Evolutionary conservation across 2,113 vertebrate genomes (phyloP).

Genomic region (Cygnus buccinator): DNA sequence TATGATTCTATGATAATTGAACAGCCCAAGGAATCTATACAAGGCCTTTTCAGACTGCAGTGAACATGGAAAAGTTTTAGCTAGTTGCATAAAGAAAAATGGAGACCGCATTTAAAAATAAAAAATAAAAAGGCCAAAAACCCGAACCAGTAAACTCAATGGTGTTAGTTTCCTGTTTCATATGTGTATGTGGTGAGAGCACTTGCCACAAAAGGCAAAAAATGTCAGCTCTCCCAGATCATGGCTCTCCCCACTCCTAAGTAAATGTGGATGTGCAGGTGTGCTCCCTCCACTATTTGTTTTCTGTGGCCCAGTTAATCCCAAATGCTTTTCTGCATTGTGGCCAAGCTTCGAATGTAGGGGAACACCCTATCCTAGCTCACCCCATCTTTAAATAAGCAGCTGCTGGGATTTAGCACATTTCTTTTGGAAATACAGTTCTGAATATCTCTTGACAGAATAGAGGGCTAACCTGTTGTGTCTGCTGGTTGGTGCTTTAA

Average conservation of each 20-base stretch:
- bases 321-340: neutral
- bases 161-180: neutral
- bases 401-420: neutral
- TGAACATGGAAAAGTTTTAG: neutral
- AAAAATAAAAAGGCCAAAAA: neutral
- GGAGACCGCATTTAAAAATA: neutral
- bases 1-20: neutral
- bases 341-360: neutral
- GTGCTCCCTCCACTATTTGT: neutral
- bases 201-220: neutral
- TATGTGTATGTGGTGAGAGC: neutral
- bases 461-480: neutral
- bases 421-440: neutral
- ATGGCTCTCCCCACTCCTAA: neutral
- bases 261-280: neutral
- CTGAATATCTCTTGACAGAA: neutral
- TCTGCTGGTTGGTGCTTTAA: neutral
- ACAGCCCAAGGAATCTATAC: neutral
- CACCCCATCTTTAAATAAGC: neutral
- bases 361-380: neutral
- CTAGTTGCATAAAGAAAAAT: neutral
- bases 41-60: neutral
- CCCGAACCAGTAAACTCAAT: neutral
- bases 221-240: neutral
- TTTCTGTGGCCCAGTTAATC: neutral